These are phyloP conservation scores for Porites lutea DNA, from an alignment of 64 coral and sea anemone genomes.

Conservation along the genomic window DNA sequence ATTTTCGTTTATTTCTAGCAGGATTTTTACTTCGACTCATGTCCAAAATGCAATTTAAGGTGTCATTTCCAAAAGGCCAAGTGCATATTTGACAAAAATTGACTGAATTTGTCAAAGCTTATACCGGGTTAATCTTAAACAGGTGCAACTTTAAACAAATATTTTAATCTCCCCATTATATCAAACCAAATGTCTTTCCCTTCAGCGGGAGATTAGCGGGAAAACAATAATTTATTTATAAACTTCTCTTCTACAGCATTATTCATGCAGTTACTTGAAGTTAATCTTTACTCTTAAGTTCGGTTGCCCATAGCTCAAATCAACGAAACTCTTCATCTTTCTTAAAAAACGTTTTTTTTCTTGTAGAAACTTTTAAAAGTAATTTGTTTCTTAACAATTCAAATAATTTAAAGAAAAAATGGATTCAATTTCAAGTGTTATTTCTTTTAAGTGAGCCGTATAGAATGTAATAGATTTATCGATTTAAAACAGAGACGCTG, in stretches of 20 bases:
- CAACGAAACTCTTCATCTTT: not conserved
- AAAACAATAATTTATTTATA: constrained; percentile 30
- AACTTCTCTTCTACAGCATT: not conserved
- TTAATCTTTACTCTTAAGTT: constrained; percentile 28
- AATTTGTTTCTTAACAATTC: too few species aligned
- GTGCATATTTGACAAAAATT: not conserved
- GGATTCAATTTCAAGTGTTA: too few species aligned
- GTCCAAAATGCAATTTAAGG: not conserved
- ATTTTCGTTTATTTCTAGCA: not conserved
- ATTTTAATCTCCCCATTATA: constrained; percentile 1
- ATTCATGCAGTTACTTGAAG: constrained; percentile 25
- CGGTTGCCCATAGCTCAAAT: not conserved
- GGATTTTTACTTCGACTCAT: not conserved
- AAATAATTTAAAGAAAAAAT: too few species aligned
- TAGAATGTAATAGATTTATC: too few species aligned
- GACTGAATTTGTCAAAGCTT: not conserved
- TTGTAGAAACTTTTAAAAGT: not conserved
- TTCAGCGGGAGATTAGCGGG: not conserved
- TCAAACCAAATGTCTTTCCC: constrained; percentile 3
- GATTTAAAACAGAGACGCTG: too few species aligned
- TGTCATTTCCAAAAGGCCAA: not conserved
- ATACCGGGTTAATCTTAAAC: not conserved
- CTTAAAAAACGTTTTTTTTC: not conserved
- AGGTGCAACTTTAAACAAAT: constrained; percentile 20
- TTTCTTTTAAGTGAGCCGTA: too few species aligned